Base-by-base conservation (phyloP, 37 sponge, comb jelly and placozoan genomes). In the Bolinopsis microptera region DNA sequence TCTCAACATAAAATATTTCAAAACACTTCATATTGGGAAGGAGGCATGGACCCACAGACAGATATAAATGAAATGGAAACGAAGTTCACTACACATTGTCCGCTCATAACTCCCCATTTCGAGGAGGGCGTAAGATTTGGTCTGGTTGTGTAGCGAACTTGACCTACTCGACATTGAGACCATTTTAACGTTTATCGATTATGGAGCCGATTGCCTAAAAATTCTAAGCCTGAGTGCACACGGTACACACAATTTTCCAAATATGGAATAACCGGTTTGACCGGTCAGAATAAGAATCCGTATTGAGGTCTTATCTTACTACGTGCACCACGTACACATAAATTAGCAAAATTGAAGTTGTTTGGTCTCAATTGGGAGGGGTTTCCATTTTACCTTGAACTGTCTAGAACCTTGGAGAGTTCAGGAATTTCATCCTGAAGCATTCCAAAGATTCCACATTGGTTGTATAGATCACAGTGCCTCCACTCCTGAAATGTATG, bases 1-100 rank as follows among this genome's bases (percentile, higher is more conserved):
- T 48, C 61, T n/a, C 61, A 48, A 48, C 61, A 48, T 48, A 18
- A 18, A 18, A 5, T 13, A 48, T 13, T 48, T 48, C 13, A 48
- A 48, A 48, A 48, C 61, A 48, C 61, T 5, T 48, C 13, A 48
- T 48, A 48, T 13, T 13, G 37, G 80, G 80, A 77, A 77, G 80
- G 80, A 77, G 80, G 80, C 80, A 77, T 35, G 35, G 80, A 77
- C 80, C 80, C 80, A 77, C 80, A 77, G 80, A 48, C 61, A 48
- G 61, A 48, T 48, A 18, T 48, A 18, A 48, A 32, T 77, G 36
- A 77, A 77, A 77, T 77, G 80, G 80, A 77, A 77, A 77, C 80
- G 33, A 77, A 77, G 80, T 77, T 77, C 80, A 36, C 80, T 77
- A 77, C 80, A 35, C 21, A 33, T 77, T 48, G 5, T 18, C 61